Evolutionary conservation across 2,888 invertebrate genomes (phyloP).

Genomic region (Danaus chrysippus): DNA sequence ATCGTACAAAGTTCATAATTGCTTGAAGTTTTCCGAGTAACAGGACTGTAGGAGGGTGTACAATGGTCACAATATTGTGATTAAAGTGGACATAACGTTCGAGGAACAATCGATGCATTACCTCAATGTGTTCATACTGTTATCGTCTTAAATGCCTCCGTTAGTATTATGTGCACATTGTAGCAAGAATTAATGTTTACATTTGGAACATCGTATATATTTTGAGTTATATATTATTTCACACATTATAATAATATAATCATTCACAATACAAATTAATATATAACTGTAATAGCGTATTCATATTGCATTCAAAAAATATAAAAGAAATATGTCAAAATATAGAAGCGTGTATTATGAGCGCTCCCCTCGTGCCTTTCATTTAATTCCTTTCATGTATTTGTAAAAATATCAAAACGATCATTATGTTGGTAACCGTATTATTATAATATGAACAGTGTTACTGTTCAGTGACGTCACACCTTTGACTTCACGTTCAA

Average conservation of each 20-base stretch:
- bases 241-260: no score
- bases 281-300: no score
- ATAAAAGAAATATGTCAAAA: no score
- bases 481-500: not conserved
- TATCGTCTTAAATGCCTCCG: conserved; percentile 21
- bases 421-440: not conserved
- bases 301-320: no score
- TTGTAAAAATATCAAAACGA: not conserved
- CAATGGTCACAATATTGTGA: conserved; percentile 29
- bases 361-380: not conserved
- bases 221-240: no score
- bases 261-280: no score
- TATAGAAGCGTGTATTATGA: no score
- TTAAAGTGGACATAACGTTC: conserved; percentile 18
- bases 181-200: not conserved
- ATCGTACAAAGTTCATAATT: conserved; percentile 16
- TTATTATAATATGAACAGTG: not conserved
- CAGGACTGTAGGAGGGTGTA: not conserved
- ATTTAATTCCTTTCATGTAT: not conserved
- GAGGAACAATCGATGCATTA: conserved; percentile 23
- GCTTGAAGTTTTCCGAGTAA: conserved; percentile 1
- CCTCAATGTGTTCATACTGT: conserved; percentile 13
- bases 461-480: not conserved
- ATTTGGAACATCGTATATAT: not conserved
- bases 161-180: conserved; percentile 3